Evolutionary conservation across 2,113 vertebrate species (phyloP).

Genomic region (Dromiciops gliroides): DNA sequence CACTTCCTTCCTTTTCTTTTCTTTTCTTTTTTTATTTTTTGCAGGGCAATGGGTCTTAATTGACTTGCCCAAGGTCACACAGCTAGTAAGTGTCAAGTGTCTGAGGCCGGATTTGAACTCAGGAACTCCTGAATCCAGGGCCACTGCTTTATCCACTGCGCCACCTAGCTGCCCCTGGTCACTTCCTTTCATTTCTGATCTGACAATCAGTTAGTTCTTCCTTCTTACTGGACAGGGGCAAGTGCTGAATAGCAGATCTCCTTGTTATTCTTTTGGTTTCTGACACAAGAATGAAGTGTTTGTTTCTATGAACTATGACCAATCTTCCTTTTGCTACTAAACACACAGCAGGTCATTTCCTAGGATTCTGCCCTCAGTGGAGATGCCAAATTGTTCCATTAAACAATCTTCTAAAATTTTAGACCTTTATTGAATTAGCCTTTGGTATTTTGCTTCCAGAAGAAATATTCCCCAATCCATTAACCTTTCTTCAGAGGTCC

Average conservation of each 20-base stretch:
- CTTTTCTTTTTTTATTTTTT: background rate
- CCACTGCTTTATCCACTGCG: no score
- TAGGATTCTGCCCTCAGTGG: slow-evolving; percentile 27
- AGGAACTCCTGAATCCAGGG: no score
- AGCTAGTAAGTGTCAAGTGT: no score
- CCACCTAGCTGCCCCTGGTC: no score
- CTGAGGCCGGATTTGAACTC: no score
- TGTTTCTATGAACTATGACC: background rate
- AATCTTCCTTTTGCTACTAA: background rate
- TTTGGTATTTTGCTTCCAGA: slow-evolving; percentile 44
- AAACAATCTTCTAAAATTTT: slow-evolving; percentile 40
- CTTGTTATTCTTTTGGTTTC: background rate
- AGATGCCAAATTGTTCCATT: background rate
- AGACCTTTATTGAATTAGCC: slow-evolving; percentile 53
- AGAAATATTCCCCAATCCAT: slow-evolving; percentile 39
- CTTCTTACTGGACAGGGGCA: background rate
- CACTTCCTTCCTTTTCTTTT: background rate
- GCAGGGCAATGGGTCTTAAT: no score
- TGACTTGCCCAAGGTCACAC: no score
- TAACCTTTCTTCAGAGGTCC: slow-evolving; percentile 46
- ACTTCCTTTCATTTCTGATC: background rate
- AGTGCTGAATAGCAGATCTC: background rate
- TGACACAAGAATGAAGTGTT: background rate
- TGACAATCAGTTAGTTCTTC: background rate
- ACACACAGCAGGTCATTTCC: slow-evolving; percentile 13